phyloP scores from a whole-genome alignment of 2,888 invertebrate species.

The Osedax frankpressi region DNA sequence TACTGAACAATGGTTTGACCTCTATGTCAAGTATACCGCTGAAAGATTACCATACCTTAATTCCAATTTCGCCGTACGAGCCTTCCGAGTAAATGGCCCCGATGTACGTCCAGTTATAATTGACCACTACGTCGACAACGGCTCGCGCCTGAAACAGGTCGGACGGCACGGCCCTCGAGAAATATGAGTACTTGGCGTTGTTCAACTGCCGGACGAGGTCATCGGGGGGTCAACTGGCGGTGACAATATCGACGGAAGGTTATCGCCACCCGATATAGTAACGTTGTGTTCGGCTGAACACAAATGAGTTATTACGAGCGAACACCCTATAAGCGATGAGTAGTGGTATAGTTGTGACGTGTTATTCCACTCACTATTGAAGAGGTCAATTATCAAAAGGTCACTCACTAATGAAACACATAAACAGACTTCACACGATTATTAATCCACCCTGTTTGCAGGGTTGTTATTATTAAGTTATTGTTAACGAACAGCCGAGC shows the following conservation, averaged over 20 bases:
- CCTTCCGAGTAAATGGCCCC: conserved; percentile 65
- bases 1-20: too few relatives aligned
- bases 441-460: too few relatives aligned
- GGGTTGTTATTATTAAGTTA: too few relatives aligned
- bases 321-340: too few relatives aligned
- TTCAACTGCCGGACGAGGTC: conserved; percentile 64
- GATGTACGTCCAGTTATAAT: conserved; percentile 63
- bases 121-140: conserved; percentile 52
- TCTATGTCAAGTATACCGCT: too few relatives aligned
- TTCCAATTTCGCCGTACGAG: too few relatives aligned
- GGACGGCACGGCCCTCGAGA: conserved; percentile 64
- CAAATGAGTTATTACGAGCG: too few relatives aligned
- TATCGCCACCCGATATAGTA: conserved; percentile 60
- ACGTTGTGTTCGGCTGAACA: conserved; percentile 63
- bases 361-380: conserved; percentile 23
- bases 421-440: too few relatives aligned
- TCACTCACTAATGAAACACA: too few relatives aligned
- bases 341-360: conserved; percentile 51
- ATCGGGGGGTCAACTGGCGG: conserved; percentile 66
- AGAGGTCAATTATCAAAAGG: too few relatives aligned
- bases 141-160: conserved; percentile 65
- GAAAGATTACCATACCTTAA: too few relatives aligned
- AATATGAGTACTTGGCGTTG: conserved; percentile 62
- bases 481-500: too few relatives aligned
- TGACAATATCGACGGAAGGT: conserved; percentile 58